Evolutionary conservation across 1,140 invertebrate species (phyloP), one percentile per base, ranked within the genome.

Genomic region (Drosophila rufa): DNA sequence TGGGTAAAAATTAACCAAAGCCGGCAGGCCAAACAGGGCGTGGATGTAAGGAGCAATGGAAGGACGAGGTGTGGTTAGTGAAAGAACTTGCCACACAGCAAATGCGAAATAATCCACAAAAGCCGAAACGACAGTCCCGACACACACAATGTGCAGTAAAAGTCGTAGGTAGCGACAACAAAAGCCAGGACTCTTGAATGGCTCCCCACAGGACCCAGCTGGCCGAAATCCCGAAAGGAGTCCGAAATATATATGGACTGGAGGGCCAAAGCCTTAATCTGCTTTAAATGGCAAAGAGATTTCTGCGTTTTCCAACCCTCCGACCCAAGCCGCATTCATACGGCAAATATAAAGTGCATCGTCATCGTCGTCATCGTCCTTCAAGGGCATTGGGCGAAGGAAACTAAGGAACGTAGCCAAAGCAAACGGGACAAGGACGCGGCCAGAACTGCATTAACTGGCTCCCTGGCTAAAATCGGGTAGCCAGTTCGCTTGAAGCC

Each of bases 271-370:
- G 51, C 42, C 82, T 71, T 87, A 87, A 87, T 87, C 80, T 89
- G 57, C 84, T 80, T 89, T 89, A 89, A 89, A 87, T 87, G 83
- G 80, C 73, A 77, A 68, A 73, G 76, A 79, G 75, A 78, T 78
- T 79, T 79, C 65, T 78, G 66, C 73, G 42, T 42, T 51, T 38
- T 17, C 30, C 36, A 40, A 22, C 3, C 27, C 50, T 38, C 19
- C 33, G 19, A 46, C n/a, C 43, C 43, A n/a, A 59, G 55, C 42
- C 77, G 84, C 83, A 87, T 83, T 87, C 80, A 83, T 69, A 89
- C 84, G 67, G 76, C 80, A 87, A 89, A 89, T 89, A 87, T 87
- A 84, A 87, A 87, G 83, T 87, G 83, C 83, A 87, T 82, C 80
- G 80, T 87, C 82, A 85, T 86, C 65, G 67, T 50, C 66, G 61